phyloP scores from a whole-genome alignment of 2,888 invertebrate genomes.

The Cremastinae sp. region DNA sequence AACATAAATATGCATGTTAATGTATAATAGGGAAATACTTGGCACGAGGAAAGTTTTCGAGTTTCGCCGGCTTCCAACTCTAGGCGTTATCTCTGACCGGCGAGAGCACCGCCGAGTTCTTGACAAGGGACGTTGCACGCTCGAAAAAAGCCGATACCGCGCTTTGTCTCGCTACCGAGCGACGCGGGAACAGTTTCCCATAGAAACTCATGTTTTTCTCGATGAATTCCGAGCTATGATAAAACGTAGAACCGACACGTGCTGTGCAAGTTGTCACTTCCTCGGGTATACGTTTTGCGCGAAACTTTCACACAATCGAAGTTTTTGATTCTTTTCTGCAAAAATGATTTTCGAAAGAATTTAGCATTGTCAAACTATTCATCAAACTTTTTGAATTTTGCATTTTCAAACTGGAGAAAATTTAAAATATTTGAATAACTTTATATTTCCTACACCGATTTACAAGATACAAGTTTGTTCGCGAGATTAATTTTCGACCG shows the following conservation, averaged over 20 bases:
- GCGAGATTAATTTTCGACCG: no score
- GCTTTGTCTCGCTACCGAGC: constrained; percentile 14
- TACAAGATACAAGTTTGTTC: no score
- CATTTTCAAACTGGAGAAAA: no score
- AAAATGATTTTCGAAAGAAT: neutral
- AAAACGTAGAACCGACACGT: no score
- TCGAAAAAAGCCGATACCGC: constrained; percentile 45
- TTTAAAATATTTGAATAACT: no score
- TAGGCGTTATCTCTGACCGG: constrained; percentile 49
- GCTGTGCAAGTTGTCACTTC: no score
- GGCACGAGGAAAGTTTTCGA: constrained; percentile 50
- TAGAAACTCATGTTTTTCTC: constrained; percentile 37
- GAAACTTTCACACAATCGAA: neutral
- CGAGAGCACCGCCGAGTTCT: constrained; percentile 27
- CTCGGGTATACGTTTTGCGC: no score
- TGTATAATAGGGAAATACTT: constrained; percentile 29
- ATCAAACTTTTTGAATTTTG: no score
- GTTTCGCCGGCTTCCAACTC: constrained; percentile 30
- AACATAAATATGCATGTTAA: neutral
- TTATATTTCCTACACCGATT: no score
- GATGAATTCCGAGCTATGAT: no score
- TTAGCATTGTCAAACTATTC: neutral
- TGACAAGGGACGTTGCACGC: constrained; percentile 38
- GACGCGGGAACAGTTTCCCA: constrained; percentile 12
- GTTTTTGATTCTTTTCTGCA: neutral